Percentiles rank a stretch among this genome's conserved stretches.
phyloP scores from a whole-genome alignment of 2,888 invertebrate genomes.

The Sabellastarte sp. region DNA sequence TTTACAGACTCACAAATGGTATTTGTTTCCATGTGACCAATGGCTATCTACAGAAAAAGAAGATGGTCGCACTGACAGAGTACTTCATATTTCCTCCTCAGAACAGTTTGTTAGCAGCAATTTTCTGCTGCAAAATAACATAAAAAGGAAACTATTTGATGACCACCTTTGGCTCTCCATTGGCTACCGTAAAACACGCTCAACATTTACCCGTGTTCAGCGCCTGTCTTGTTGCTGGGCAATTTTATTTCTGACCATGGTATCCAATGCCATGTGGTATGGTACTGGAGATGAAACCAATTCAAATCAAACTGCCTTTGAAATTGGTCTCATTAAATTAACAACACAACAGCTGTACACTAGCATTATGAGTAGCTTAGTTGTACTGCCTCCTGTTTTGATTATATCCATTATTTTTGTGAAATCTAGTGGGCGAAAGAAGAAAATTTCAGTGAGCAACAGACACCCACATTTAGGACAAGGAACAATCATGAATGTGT shows the following conservation, averaged over 20 bases:
- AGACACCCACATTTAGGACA: neutral
- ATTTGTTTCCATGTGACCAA: constrained; percentile 44
- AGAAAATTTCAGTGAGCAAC: neutral
- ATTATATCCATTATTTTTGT: constrained; percentile 32
- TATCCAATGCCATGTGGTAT: constrained; percentile 39
- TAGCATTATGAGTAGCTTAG: constrained; percentile 33
- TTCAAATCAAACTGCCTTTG: neutral
- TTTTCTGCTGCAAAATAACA: constrained; percentile 10
- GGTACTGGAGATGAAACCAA: neutral
- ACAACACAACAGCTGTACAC: constrained; percentile 30
- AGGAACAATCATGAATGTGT: too few species aligned
- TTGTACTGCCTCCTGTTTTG: constrained; percentile 35
- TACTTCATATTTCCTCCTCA: constrained; percentile 10
- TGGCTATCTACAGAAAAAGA: constrained; percentile 59
- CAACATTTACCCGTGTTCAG: constrained; percentile 54
- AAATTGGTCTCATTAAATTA: constrained; percentile 27
- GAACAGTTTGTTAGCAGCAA: constrained; percentile 2
- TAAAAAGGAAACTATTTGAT: constrained; percentile 36
- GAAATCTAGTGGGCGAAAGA: constrained; percentile 5
- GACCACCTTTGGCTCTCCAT: constrained; percentile 61
- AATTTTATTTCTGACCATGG: constrained; percentile 41
- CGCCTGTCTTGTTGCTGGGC: constrained; percentile 38
- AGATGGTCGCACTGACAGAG: constrained; percentile 49
- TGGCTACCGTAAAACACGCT: constrained; percentile 55
- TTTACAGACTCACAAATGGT: constrained; percentile 9